Conservation (phyloP, 2,888 invertebrate species). For the Eupelmus urozonus region DNA sequence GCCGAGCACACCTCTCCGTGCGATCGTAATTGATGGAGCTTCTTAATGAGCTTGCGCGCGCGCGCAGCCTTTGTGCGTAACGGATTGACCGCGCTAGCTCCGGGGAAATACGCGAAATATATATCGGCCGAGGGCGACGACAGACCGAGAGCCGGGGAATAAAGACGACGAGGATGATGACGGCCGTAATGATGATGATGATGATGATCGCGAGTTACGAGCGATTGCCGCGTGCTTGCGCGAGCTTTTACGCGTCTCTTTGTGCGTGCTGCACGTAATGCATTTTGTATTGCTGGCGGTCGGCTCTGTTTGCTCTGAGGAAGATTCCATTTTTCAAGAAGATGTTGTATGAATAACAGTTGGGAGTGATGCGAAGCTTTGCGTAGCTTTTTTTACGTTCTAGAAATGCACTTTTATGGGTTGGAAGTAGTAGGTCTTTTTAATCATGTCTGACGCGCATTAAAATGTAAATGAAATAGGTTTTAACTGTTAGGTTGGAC, state of each 20-base stretch:
- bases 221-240: slow-evolving; percentile 10
- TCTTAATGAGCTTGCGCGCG: neutral
- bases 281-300: too few species aligned
- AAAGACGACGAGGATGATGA: slow-evolving; percentile 11
- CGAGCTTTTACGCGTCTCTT: neutral
- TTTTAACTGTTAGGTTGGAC: too few species aligned
- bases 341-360: too few species aligned
- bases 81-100: neutral
- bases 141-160: neutral
- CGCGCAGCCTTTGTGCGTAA: neutral
- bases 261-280: neutral
- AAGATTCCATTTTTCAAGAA: too few species aligned
- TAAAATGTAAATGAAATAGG: too few species aligned
- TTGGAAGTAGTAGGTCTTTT: too few species aligned
- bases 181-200: slow-evolving; percentile 29
- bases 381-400: too few species aligned
- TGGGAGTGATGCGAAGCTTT: too few species aligned
- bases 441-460: too few species aligned
- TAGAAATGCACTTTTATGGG: too few species aligned
- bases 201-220: slow-evolving; percentile 24
- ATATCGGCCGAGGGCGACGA: slow-evolving; percentile 3
- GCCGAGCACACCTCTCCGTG: neutral
- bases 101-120: slow-evolving; percentile 9
- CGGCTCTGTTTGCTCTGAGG: too few species aligned
- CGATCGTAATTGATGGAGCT: slow-evolving; percentile 19